Conservation (phyloP, 2,888 invertebrate species). For the Ophion costatus region DNA sequence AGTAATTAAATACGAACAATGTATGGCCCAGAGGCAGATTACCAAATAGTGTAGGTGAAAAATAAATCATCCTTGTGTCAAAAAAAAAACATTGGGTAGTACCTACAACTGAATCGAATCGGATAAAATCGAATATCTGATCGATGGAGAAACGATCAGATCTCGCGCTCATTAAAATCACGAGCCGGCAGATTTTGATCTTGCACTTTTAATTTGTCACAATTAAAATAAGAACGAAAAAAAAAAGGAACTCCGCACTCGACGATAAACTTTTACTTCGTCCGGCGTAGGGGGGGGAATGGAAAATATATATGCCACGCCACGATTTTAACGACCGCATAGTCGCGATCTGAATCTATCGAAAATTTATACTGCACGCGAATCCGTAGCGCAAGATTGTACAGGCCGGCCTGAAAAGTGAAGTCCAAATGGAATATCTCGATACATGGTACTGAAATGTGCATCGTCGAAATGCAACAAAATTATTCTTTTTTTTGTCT, state of each 20-base stretch:
- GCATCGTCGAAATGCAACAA: no score
- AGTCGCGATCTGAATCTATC: conserved; percentile 37
- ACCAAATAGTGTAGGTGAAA: neutral
- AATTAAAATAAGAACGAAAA: neutral
- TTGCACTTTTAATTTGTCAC: conserved; percentile 11
- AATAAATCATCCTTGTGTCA: neutral
- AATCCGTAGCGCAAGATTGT: neutral
- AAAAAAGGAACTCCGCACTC: neutral
- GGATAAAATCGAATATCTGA: neutral
- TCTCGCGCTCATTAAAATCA: neutral
- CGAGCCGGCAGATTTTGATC: neutral
- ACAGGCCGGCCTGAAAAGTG: neutral
- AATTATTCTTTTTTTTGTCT: no score
- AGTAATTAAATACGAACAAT: neutral
- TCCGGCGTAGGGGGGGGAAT: neutral
- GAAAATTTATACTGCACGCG: conserved; percentile 30
- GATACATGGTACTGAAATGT: no score
- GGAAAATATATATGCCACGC: conserved; percentile 1
- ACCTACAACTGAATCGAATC: neutral
- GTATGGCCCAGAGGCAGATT: neutral
- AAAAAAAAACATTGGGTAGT: neutral
- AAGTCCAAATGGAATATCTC: no score
- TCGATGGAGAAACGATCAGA: neutral
- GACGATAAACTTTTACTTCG: conserved; percentile 12
- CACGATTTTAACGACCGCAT: conserved; percentile 38